Base-by-base conservation (phyloP, 2,888 invertebrate species). In the Eupeodes luniger region DNA sequence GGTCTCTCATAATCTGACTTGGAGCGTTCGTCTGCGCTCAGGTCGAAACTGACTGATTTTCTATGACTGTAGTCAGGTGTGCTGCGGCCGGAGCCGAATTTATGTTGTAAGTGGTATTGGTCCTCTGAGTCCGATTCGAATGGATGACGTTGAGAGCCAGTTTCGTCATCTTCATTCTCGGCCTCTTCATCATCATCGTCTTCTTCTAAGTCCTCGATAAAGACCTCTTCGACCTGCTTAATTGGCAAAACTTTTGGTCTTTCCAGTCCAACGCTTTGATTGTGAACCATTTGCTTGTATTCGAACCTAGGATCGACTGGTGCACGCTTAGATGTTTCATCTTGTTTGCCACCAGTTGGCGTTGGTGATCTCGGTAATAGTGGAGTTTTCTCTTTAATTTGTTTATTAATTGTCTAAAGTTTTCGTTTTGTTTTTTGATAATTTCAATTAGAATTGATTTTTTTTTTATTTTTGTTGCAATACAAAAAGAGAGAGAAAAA, bases 1-100 rank as follows among this genome's bases (percentile, higher is more conserved):
- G 92, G 92, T 40, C 93, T 90, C 76, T 93, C 93, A 64, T 91
- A 91, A 81, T 93, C 93, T 2, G 93, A 93, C 77, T 92, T 92
- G 12, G 93, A 92, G 12, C 91, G 92, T 84, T 94, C 94, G 82
- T 93, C 93, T 0, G 93, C 93, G 44, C 93, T 93, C 7, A 94
- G 90, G 86, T 94, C 94, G 59, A 94, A 94, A 78, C 94, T 94
- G 0, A 94, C 94, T 0, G 94, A 93, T 88, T 94, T 94, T 1
- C 94, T 92, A 86, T 93, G 93, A 5, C 90, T 90, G 4, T 92
- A 91, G 57, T 92, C 93, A 0, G 93, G 93, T 4, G 92, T 93
- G 61, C 93, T 93, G 55, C 92, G 92, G 3, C 93, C 93, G 0
- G 93, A 93, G 66, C 91, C 90, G 36, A 89, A 90, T 53, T 90